Evolutionary conservation across 2,888 invertebrate genomes (phyloP), one percentile per base, ranked within the genome.

Genomic region (Eupithecia tripunctaria): DNA sequence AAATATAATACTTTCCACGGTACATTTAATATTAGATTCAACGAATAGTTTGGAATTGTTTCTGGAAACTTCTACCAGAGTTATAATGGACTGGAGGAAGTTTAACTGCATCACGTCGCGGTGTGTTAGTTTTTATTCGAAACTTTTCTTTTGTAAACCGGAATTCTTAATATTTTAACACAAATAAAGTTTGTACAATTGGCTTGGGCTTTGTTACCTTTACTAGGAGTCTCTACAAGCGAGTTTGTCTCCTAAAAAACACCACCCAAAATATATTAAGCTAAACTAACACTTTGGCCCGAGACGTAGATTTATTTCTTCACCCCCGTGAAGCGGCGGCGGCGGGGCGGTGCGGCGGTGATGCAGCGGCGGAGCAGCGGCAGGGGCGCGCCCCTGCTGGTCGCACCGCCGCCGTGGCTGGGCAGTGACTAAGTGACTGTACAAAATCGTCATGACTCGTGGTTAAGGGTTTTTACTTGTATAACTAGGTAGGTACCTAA

Each of bases 11-110:
- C 84, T 85, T 85, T 84, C 82, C 78, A 84, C 82, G 85, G 82
- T 81, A 81, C 86, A 81, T 85, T 86, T 82, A 85, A 84, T 87
- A 86, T 85, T 85, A 85, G 82, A 87, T 86, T 79, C 82, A 83
- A 82, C 81, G 80, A 82, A 81, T 84, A 79, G 84, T 85, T 84
- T 71, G 74, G 78, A 80, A 86, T 85, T 86, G 86, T 86, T 87
- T 84, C 82, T 82, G 76, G 78, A 83, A 86, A 85, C 82, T 87
- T 83, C 72, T 68, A 56, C 71, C 71, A 69, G 76, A 81, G 80
- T 83, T 82, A 80, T 82, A 82, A 82, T 80, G 81, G 80, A 81
- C 81, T 80, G 79, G 80, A 82, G 73, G 70, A 82, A 81, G 72
- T 78, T 80, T 68, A 81, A 79, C 82, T 81, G 78, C 76, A 71